A percentile compares a stretch with the other conserved stretches of the same genome.
Evolutionary conservation across 2,113 vertebrate genomes (phyloP).

Genomic region (Mormyrus iriodes): DNA sequence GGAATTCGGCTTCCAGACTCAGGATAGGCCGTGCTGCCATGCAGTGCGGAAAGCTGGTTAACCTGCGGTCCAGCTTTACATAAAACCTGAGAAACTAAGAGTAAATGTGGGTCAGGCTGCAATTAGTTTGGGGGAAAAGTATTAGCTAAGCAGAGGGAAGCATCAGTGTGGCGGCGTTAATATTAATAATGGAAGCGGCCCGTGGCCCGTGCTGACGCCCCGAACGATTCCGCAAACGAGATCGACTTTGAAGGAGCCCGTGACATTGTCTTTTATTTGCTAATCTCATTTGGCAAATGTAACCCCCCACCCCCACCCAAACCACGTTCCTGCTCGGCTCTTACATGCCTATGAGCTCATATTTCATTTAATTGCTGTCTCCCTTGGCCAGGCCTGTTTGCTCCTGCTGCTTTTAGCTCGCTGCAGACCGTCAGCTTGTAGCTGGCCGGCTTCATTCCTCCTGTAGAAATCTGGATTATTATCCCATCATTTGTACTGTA

Average conservation of each 20-base stretch:
- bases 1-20: not conserved
- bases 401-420: conserved; percentile 35
- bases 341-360: not conserved
- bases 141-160: not conserved
- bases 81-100: not conserved
- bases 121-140: not conserved
- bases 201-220: too few species aligned
- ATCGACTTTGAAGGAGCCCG: not conserved
- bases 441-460: conserved; percentile 38
- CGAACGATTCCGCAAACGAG: not conserved
- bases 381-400: not conserved
- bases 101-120: not conserved
- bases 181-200: not conserved
- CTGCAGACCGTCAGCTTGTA: not conserved
- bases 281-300: conserved; percentile 19
- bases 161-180: not conserved
- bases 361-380: conserved; percentile 12
- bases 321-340: not conserved
- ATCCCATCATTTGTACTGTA: not conserved
- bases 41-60: not conserved
- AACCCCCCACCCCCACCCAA: not conserved
- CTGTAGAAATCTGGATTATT: not conserved
- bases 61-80: not conserved
- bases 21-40: not conserved
- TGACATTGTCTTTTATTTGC: conserved; percentile 15